Conservation (phyloP, 2,888 invertebrate genomes). For the Omphaloscelis lunosa region DNA sequence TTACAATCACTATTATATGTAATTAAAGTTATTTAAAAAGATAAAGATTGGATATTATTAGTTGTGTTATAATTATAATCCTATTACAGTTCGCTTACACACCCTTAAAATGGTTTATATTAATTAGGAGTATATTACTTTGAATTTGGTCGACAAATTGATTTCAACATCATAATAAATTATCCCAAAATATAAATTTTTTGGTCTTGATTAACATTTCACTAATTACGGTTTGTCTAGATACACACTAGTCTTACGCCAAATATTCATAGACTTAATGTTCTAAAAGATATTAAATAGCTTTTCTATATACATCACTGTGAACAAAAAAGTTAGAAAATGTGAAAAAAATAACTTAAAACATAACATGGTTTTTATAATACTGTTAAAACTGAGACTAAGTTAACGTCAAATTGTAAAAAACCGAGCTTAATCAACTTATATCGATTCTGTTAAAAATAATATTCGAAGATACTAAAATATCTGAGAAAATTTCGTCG, state of each 20-base stretch:
- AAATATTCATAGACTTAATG: conserved; percentile 27
- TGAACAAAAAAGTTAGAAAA: conserved; percentile 21
- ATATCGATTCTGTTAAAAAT: not conserved
- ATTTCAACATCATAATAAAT: not conserved
- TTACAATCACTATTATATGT: conserved; percentile 32
- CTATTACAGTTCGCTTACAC: not conserved
- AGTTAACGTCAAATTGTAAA: conserved; percentile 13
- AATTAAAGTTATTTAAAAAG: conserved; percentile 12
- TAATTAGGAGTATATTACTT: not conserved
- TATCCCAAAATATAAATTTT: not conserved
- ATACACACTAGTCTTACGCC: conserved; percentile 23
- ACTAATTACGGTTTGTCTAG: not conserved
- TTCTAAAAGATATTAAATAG: conserved; percentile 14
- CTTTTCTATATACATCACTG: conserved; percentile 44
- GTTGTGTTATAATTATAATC: not conserved
- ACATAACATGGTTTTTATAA: conserved; percentile 18
- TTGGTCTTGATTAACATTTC: not conserved
- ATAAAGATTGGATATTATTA: conserved; percentile 15
- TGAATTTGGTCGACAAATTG: not conserved
- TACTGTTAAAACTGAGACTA: conserved; percentile 26
- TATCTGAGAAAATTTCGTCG: conserved; percentile 9
- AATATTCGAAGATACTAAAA: conserved; percentile 2
- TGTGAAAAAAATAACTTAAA: conserved; percentile 10
- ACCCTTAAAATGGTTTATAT: not conserved
- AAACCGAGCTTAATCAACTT: not conserved